A percentile compares a stretch with the other conserved stretches of the same genome.
These are phyloP conservation scores for Fistularia commersonii DNA, from an alignment of 2,797 vertebrate species.

Conservation along the genomic window DNA sequence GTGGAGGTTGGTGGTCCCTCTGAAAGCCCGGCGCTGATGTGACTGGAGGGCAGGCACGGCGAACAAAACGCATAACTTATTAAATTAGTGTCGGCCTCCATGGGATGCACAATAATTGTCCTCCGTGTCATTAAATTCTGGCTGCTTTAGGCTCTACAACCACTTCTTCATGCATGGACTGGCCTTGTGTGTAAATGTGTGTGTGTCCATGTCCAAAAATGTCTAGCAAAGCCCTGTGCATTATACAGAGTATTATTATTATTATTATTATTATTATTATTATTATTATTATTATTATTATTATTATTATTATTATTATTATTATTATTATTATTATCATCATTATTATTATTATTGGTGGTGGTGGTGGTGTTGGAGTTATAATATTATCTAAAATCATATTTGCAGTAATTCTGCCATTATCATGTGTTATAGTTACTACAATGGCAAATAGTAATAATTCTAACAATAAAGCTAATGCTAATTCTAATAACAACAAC, in stretches of 20 bases:
- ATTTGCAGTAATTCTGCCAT: too few species aligned
- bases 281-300: too few species aligned
- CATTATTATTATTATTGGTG: too few species aligned
- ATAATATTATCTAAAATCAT: too few species aligned
- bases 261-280: too few species aligned
- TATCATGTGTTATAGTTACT: too few species aligned
- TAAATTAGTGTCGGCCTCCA: constrained; percentile 73
- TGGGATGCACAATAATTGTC: constrained; percentile 69
- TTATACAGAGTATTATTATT: not conserved
- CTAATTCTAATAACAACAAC: too few species aligned
- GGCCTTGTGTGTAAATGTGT: not conserved
- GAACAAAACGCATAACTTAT: constrained; percentile 66
- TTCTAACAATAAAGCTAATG: too few species aligned
- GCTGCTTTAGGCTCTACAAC: constrained; percentile 39
- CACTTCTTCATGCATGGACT: constrained; percentile 1
- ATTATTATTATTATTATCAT: too few species aligned
- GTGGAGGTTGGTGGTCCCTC: constrained; percentile 52
- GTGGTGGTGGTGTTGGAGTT: too few species aligned
- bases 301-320: too few species aligned
- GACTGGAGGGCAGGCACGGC: constrained; percentile 48
- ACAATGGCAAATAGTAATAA: too few species aligned
- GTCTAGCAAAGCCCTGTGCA: not conserved
- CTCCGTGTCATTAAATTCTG: constrained; percentile 71
- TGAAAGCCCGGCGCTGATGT: constrained; percentile 59
- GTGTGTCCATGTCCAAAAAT: constrained; percentile 4